A percentile compares a stretch with the other conserved stretches of the same genome.
phyloP scores from a whole-genome alignment of 2,888 invertebrate genomes.

The Pheosia tremula region DNA sequence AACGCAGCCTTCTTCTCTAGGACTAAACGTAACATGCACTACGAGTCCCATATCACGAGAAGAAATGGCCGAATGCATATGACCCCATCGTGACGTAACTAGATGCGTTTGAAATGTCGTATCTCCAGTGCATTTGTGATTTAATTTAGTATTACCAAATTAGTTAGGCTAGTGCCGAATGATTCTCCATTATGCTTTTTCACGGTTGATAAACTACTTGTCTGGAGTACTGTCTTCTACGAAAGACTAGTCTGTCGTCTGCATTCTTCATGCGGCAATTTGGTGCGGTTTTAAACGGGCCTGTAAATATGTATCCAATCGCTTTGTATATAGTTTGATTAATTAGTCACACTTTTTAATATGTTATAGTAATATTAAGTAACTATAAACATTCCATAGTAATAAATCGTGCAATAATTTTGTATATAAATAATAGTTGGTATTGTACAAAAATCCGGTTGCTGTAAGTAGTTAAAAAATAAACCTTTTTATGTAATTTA shows the following conservation, averaged over 20 bases:
- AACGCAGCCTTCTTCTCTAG: constrained; percentile 91
- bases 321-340: constrained; percentile 23
- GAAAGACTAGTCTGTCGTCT: neutral
- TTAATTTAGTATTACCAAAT: constrained; percentile 66
- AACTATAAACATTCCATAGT: constrained; percentile 76
- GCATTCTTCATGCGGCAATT: neutral
- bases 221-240: neutral
- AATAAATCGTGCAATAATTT: constrained; percentile 62
- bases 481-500: neutral
- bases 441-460: constrained; percentile 37
- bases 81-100: constrained; percentile 66
- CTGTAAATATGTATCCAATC: constrained; percentile 1
- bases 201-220: neutral
- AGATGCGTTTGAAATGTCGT: constrained; percentile 30
- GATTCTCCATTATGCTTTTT: constrained; percentile 45
- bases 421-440: constrained; percentile 46
- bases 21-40: constrained; percentile 91
- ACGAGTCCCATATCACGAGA: constrained; percentile 86
- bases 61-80: constrained; percentile 64
- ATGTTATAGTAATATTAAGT: constrained; percentile 40
- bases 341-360: constrained; percentile 30
- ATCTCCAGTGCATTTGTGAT: constrained; percentile 77
- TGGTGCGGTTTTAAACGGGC: neutral
- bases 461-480: constrained; percentile 2
- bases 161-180: constrained; percentile 59